Evolutionary conservation across 2,888 invertebrate genomes (phyloP).

Genomic region (Bellardia bayeri): DNA sequence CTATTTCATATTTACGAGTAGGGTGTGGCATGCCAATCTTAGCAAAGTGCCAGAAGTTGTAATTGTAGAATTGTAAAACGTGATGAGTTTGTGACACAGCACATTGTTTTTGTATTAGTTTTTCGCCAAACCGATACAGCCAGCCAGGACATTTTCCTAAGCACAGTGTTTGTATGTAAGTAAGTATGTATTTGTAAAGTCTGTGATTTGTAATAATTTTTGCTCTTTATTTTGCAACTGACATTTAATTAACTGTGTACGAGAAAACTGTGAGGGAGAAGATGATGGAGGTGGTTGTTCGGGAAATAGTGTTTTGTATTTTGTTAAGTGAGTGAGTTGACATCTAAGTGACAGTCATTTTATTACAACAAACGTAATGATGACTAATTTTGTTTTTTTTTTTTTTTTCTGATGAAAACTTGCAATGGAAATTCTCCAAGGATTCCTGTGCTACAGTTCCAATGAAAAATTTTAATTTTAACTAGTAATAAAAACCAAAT

Average conservation of each 20-base stretch:
- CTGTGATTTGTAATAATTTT: conserved; percentile 76
- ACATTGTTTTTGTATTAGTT: conserved; percentile 55
- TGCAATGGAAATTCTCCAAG: conserved; percentile 55
- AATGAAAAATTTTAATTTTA: conserved; percentile 47
- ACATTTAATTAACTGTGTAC: conserved; percentile 76
- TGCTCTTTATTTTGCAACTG: conserved; percentile 74
- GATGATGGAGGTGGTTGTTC: not conserved
- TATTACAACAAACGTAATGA: conserved; percentile 70
- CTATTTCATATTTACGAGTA: conserved; percentile 35
- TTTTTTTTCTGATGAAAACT: conserved; percentile 22
- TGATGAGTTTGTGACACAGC: conserved; percentile 75
- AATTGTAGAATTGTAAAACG: conserved; percentile 61
- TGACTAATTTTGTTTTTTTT: conserved; percentile 65
- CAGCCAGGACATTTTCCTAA: conserved; percentile 31
- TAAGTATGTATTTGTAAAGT: conserved; percentile 32
- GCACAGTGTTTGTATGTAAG: not conserved
- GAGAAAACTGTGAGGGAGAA: not conserved
- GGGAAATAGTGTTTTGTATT: conserved; percentile 35
- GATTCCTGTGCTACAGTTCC: conserved; percentile 43
- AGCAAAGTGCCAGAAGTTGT: conserved; percentile 39
- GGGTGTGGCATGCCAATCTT: conserved; percentile 66
- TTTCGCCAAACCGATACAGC: conserved; percentile 12
- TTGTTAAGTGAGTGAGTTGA: conserved; percentile 65
- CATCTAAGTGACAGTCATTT: conserved; percentile 74
- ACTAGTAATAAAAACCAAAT: conserved; percentile 42